Conservation (phyloP, 2,113 vertebrate genomes). For the Danio rerio region GRCz12tu NC_133189.1:57316501-57317000, state of each 20-base stretch:
- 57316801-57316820: too few species aligned
- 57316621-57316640: not conserved
- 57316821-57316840: too few species aligned
- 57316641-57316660: not conserved
- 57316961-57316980: too few species aligned
- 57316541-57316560: not conserved
- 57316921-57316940: too few species aligned
- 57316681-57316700: not conserved
- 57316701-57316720: not conserved
- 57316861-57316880: too few species aligned
- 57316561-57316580: not conserved
- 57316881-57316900: too few species aligned
- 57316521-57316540: constrained; percentile 38
- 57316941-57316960: too few species aligned
- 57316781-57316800: not conserved
- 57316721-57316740: not conserved
- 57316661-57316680: not conserved
- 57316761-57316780: not conserved
- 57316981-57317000: too few species aligned
- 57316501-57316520: constrained; percentile 54
- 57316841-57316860: too few species aligned
- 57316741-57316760: not conserved
- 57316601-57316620: not conserved
- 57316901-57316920: too few species aligned
- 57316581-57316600: not conserved